Conservation (phyloP, 2,113 vertebrate species). For the Halcyon malimbica region DNA sequence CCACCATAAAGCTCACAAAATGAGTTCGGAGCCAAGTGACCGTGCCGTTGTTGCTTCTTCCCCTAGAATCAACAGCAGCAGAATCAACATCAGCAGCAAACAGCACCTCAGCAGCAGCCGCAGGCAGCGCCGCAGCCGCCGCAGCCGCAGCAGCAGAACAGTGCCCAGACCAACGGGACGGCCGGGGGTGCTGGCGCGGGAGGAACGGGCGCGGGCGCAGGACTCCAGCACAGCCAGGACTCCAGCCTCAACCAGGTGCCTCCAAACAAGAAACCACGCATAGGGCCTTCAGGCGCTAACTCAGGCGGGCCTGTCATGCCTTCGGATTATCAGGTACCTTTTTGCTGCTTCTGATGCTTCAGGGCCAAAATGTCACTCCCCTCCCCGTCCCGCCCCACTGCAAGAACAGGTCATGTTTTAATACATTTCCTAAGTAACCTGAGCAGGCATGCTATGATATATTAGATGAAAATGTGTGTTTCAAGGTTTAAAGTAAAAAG, state of each 20-base stretch:
- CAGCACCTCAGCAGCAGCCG: conserved; percentile 77
- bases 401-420: background rate
- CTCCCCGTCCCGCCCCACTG: fast-evolving
- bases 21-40: background rate
- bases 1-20: fast-evolving
- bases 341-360: background rate
- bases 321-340: conserved; percentile 93
- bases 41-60: background rate
- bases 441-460: background rate
- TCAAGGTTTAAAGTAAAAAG: background rate
- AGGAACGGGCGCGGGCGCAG: conserved; percentile 59
- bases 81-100: conserved; percentile 91
- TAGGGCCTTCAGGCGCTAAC: conserved; percentile 88
- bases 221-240: conserved; percentile 88
- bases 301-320: conserved; percentile 90
- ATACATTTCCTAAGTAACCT: background rate
- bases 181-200: conserved; percentile 57
- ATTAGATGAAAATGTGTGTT: background rate
- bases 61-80: conserved; percentile 90
- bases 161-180: conserved; percentile 90
- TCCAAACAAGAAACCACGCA: conserved; percentile 93
- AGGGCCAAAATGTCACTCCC: fast-evolving
- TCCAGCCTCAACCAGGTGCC: conserved; percentile 89
- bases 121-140: conserved; percentile 76
- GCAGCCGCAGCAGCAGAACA: conserved; percentile 86